Conservation (phyloP, 2,797 vertebrate genomes). For the Nasua narica region DNA sequence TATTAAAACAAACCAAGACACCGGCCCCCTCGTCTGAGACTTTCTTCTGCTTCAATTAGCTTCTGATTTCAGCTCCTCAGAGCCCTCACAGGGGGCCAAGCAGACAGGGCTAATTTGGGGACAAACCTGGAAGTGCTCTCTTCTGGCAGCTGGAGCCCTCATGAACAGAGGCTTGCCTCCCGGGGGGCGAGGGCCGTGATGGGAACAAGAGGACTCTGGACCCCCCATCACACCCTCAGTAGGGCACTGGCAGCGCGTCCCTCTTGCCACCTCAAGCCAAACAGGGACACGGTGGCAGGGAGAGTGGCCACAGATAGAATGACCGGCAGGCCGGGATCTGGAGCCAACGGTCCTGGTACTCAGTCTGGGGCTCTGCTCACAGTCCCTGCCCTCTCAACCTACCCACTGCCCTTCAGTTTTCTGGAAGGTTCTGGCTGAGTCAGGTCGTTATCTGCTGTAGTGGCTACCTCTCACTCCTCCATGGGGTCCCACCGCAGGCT, state of each 20-base stretch:
- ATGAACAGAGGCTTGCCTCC: neutral
- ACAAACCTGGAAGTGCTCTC: conserved; percentile 52
- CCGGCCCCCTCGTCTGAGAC: conserved; percentile 58
- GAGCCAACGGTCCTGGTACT: neutral
- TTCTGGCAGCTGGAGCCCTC: neutral
- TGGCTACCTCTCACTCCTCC: neutral
- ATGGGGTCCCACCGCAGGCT: conserved; percentile 39
- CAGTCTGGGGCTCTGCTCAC: neutral
- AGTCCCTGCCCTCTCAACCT: neutral
- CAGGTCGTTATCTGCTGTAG: neutral
- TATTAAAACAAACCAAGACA: conserved; percentile 60
- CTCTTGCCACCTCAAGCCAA: too few species aligned
- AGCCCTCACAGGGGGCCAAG: neutral
- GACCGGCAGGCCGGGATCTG: neutral
- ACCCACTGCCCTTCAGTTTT: neutral
- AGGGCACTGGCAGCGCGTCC: rapidly evolving
- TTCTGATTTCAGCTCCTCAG: conserved; percentile 59
- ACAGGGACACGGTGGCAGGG: neutral
- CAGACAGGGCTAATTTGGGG: conserved; percentile 40
- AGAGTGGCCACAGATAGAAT: neutral
- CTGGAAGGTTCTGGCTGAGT: neutral
- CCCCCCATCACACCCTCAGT: rapidly evolving
- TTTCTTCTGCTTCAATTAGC: conserved; percentile 26
- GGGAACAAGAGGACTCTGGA: neutral
- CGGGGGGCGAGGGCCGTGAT: rapidly evolving